phyloP scores from a whole-genome alignment of 2,797 vertebrate genomes.

The Enteromius thamalakanensis region DNA sequence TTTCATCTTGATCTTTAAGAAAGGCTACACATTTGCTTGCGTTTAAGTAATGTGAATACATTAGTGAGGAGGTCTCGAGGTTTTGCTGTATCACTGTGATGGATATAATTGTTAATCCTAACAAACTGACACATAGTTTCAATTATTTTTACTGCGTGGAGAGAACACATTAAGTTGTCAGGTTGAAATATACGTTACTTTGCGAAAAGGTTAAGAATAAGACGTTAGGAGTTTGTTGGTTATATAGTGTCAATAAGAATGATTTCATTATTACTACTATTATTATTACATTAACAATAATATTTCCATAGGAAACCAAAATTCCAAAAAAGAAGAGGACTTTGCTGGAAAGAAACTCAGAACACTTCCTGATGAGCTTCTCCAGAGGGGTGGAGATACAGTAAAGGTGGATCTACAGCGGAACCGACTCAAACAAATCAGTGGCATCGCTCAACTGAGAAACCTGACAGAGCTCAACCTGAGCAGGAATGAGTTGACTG shows the following conservation, averaged over 20 bases:
- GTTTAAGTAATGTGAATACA: not conserved
- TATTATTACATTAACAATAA: not conserved
- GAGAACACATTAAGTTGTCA: not conserved
- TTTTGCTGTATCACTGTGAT: not conserved
- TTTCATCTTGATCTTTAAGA: not conserved
- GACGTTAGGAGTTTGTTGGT: not conserved
- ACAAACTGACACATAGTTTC: not conserved
- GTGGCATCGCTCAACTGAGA: conserved; percentile 64
- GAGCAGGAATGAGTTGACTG: conserved; percentile 73
- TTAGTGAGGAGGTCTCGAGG: not conserved
- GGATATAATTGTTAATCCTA: not conserved
- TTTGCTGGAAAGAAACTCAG: conserved; percentile 70
- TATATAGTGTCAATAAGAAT: not conserved
- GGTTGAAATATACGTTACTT: not conserved
- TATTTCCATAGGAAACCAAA: conserved; percentile 55
- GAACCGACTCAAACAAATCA: conserved; percentile 72
- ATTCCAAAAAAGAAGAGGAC: conserved; percentile 53
- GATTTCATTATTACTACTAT: not conserved
- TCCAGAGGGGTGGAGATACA: conserved; percentile 48
- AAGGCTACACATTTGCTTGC: not conserved
- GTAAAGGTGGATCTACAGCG: conserved; percentile 69
- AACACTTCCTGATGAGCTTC: conserved; percentile 62
- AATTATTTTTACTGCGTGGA: not conserved
- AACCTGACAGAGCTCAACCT: conserved; percentile 74
- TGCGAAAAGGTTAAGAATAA: not conserved